Evolutionary conservation across 2,113 vertebrate species (phyloP).

Genomic region (Myrmecobius fasciatus): DNA sequence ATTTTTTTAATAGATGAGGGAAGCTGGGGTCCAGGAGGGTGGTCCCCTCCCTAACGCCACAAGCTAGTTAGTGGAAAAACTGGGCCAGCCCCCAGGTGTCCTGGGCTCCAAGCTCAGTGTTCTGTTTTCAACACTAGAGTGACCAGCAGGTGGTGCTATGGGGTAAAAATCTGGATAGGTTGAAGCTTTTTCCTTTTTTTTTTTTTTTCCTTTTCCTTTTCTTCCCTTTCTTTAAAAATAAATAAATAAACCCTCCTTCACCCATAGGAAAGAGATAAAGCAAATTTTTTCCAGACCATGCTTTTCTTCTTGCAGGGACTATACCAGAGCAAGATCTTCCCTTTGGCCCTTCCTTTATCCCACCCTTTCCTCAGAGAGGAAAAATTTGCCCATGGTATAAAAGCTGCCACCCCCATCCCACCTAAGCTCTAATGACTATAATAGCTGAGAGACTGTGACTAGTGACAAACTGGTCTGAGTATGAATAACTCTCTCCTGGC

Average conservation of each 20-base stretch:
- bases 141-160: background rate
- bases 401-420: too few relatives aligned
- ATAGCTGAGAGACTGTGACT: background rate
- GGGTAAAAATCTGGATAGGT: background rate
- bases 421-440: background rate
- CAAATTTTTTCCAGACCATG: background rate
- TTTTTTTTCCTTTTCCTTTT: too few relatives aligned
- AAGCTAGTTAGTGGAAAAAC: background rate
- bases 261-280: background rate
- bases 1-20: background rate
- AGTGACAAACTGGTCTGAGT: background rate
- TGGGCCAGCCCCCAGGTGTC: background rate
- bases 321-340: background rate
- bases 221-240: too few relatives aligned
- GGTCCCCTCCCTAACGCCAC: background rate
- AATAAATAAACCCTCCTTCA: too few relatives aligned
- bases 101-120: background rate
- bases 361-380: background rate
- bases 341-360: background rate
- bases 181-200: too few relatives aligned
- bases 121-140: background rate
- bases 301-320: background rate
- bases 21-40: background rate
- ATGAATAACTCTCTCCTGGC: background rate
- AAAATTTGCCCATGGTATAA: background rate